Base-by-base conservation (phyloP, 2,113 vertebrate genomes). In the Alethe diademata region DNA sequence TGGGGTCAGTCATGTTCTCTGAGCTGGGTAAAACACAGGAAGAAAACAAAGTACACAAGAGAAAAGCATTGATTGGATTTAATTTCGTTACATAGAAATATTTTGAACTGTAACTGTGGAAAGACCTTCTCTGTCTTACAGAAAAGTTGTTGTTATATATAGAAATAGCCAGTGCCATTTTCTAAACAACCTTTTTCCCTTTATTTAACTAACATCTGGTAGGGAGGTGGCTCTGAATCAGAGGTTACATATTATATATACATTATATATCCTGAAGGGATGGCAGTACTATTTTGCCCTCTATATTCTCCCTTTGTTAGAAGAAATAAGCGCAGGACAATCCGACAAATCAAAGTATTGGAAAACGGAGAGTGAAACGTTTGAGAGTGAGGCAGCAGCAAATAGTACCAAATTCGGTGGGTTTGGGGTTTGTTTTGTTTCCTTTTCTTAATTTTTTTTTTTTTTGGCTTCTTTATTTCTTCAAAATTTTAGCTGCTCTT, bases 401-500 rank as follows among this genome's bases (percentile, higher is more conserved):
- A 89, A n/a, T 65, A 35, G 35, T 83, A 56, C 31, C 47, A 84
- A 50, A 65, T 90, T 90, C 66, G 47, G 14, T 70, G 40, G 12
- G 9, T 24, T 75, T 51, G 64, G 5, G 7, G 5, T 33, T 89
- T 73, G 9, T 40, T 73, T 75, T 84, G 17, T 42, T 88, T 57
- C 2, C 4, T 48, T 33, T 73, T 20, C 7, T 11, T 17, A 24
- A 4, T 25, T 72, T 47, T 65, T 58, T 24, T 28, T 53, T 33
- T 43, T 57, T 24, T 25, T 29, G 43, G 78, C 23, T 90, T 78
- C 62, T 97, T 94, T 90, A 65, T 92, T 79, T 96, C 80, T 94
- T 93, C 95, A 83, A 91, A 62, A 95, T 95, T 72, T 96, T 87
- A 94, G 86, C 80, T 73, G 92, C 24, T 81, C 45, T 87, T 76